Evolutionary conservation across 2,113 vertebrate genomes (phyloP).

Genomic region (Forbesichthys papilliferus): DNA sequence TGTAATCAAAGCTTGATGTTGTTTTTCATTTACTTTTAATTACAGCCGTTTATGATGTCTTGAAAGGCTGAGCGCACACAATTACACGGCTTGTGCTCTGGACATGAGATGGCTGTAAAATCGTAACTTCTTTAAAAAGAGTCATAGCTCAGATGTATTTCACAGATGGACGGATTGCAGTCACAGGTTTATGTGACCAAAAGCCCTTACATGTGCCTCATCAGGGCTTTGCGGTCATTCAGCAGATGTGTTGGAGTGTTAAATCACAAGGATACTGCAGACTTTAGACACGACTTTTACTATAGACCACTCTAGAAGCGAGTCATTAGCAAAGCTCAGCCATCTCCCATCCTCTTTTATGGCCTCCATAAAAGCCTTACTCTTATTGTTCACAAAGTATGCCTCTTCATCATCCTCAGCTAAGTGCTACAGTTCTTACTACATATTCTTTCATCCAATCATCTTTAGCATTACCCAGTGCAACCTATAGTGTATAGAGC

Average conservation of each 20-base stretch:
- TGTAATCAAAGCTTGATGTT: constrained; percentile 22
- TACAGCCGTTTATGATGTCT: constrained; percentile 35
- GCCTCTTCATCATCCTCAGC: constrained; percentile 45
- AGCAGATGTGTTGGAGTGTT: not conserved
- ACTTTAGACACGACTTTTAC: not conserved
- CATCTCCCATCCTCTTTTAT: constrained; percentile 54
- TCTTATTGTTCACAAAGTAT: constrained; percentile 11
- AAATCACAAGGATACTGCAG: not conserved
- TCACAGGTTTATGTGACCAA: not conserved
- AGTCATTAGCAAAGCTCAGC: constrained; percentile 59
- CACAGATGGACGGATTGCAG: constrained; percentile 10
- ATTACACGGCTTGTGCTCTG: constrained; percentile 8
- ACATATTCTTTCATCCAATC: constrained; percentile 40
- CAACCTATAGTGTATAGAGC: not conserved
- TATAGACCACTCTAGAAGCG: not conserved
- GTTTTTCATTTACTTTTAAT: constrained; percentile 54
- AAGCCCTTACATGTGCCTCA: not conserved
- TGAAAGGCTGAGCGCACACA: constrained; percentile 44
- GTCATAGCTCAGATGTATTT: constrained; percentile 25
- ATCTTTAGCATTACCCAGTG: constrained; percentile 21
- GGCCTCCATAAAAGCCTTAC: constrained; percentile 60
- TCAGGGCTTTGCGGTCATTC: not conserved
- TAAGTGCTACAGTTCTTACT: constrained; percentile 30
- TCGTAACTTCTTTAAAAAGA: constrained; percentile 4
- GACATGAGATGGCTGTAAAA: constrained; percentile 19